phyloP scores from a whole-genome alignment of 2,888 invertebrate species.

The Melipona beecheii region DNA sequence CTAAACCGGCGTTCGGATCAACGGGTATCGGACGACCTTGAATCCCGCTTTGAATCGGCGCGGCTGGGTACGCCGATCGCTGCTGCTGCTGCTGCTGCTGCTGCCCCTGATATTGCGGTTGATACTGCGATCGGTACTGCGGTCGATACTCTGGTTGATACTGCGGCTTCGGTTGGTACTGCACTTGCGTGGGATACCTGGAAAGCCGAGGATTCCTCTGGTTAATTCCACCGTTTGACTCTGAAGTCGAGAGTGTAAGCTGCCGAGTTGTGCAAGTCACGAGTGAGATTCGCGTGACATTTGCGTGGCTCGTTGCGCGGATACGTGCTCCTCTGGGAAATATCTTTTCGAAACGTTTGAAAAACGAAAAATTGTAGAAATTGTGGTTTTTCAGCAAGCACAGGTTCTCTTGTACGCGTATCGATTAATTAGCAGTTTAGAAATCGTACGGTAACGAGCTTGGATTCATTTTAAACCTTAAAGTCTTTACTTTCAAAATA shows the following conservation, averaged over 20 bases:
- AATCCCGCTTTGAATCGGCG: slow-evolving; percentile 37
- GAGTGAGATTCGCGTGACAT: slow-evolving; percentile 79
- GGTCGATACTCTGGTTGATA: slow-evolving; percentile 78
- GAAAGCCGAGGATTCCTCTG: slow-evolving; percentile 31
- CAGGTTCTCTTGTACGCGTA: background rate
- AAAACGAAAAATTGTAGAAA: background rate
- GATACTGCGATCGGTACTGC: slow-evolving; percentile 80
- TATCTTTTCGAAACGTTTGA: background rate
- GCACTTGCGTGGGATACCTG: slow-evolving; percentile 58
- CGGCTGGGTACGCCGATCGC: slow-evolving; percentile 68
- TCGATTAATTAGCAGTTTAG: too few relatives aligned
- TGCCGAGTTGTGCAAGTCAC: slow-evolving; percentile 64
- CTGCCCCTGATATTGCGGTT: slow-evolving; percentile 80
- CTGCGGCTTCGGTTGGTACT: slow-evolving; percentile 56
- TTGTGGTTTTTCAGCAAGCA: background rate
- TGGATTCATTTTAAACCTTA: too few relatives aligned
- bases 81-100: slow-evolving; percentile 70
- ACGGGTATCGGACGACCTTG: slow-evolving; percentile 89
- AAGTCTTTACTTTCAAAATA: too few relatives aligned
- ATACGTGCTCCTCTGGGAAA: slow-evolving; percentile 38
- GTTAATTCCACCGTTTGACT: slow-evolving; percentile 38
- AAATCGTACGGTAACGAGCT: too few relatives aligned
- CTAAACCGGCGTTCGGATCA: slow-evolving; percentile 87
- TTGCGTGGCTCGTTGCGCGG: slow-evolving; percentile 65
- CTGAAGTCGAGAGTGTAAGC: slow-evolving; percentile 17